Base-by-base conservation (phyloP, 2,797 vertebrate species). In the Ptychadena robeensis region DNA sequence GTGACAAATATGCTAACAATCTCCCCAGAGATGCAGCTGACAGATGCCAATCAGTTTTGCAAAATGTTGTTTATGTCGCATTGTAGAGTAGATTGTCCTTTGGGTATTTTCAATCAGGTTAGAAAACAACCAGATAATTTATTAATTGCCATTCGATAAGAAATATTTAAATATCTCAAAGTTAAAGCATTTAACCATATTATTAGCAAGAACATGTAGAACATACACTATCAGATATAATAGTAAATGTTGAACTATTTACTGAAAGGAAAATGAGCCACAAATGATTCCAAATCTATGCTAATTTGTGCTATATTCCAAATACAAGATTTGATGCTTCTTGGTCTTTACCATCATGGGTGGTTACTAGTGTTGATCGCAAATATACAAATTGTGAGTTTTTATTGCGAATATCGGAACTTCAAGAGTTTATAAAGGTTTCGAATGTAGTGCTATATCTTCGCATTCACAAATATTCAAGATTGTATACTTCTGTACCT, bases 61-160 rank as follows among this genome's bases (percentile, higher is more conserved):
- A 88, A 87, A 87, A 73, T 0, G 0, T 67, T 82, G 10, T 69
- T 89, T 91, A 84, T 87, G 35, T 87, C 86, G 86, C 35, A 22
- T 35, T 79, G 31, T 15, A 57, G 27, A 83, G 5, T 0, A 74
- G 35, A 74, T 14, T 65, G 0, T 57, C 71, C 71, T 61, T 66
- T 84, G 79, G 48, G 74, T 83, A 83, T 71, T 82, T 38, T 59
- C 27, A 85, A 65, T 65, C 75, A 80, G 18, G 0, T 0, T n/a
- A 81, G n/a, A 82, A 68, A 84, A 66, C 2, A 34, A 71, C 77
- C 65, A 31, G 31, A 80, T 80, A 81, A 85, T 85, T 34, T 61
- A 79, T 71, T 73, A 81, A 82, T 81, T 79, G 79, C 2, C 10
- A 34, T 71, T 73, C 70, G 64, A 37, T 68, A 84, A 9, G 9